Percentiles rank a stretch among this genome's conserved stretches.
Evolutionary conservation across 2,888 invertebrate species (phyloP).

Genomic region (Abscondita cerata): DNA sequence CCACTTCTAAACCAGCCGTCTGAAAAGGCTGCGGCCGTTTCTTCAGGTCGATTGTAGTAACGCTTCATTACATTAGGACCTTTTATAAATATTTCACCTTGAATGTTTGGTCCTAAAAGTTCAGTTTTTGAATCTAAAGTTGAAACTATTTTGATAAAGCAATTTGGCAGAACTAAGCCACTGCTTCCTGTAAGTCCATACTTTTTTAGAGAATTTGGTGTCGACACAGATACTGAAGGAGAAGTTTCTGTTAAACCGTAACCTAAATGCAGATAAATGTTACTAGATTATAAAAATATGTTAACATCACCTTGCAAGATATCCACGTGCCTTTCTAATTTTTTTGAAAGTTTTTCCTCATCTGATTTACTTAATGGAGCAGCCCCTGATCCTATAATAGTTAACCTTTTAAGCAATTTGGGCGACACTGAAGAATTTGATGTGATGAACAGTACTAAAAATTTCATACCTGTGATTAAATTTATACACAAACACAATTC

Average conservation of each 20-base stretch:
- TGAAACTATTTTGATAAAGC: slow-evolving; percentile 69
- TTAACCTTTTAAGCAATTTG: slow-evolving; percentile 65
- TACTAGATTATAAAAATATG: no score
- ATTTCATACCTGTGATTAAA: not conserved
- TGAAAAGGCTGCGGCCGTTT: slow-evolving; percentile 71
- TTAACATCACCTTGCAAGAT: slow-evolving; percentile 51
- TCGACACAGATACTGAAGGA: slow-evolving; percentile 44
- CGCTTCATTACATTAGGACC: slow-evolving; percentile 86
- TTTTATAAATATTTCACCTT: slow-evolving; percentile 76
- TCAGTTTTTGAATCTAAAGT: slow-evolving; percentile 49
- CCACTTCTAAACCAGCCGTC: slow-evolving; percentile 80
- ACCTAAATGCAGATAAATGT: no score
- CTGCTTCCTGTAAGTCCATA: slow-evolving; percentile 51
- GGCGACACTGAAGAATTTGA: slow-evolving; percentile 66
- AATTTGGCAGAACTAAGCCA: slow-evolving; percentile 69
- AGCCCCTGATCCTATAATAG: slow-evolving; percentile 68
- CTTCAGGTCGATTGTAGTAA: slow-evolving; percentile 76
- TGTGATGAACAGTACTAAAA: slow-evolving; percentile 73
- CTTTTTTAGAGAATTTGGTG: slow-evolving; percentile 19
- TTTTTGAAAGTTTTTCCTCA: slow-evolving; percentile 62
- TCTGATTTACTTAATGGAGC: slow-evolving; percentile 71
- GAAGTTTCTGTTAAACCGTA: slow-evolving; percentile 79
- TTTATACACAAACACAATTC: not conserved
- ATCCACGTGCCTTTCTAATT: slow-evolving; percentile 50
- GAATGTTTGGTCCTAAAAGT: slow-evolving; percentile 55